These are phyloP conservation scores for Polia nebulosa DNA, from an alignment of 2,888 invertebrate species.

Conservation along the genomic window DNA sequence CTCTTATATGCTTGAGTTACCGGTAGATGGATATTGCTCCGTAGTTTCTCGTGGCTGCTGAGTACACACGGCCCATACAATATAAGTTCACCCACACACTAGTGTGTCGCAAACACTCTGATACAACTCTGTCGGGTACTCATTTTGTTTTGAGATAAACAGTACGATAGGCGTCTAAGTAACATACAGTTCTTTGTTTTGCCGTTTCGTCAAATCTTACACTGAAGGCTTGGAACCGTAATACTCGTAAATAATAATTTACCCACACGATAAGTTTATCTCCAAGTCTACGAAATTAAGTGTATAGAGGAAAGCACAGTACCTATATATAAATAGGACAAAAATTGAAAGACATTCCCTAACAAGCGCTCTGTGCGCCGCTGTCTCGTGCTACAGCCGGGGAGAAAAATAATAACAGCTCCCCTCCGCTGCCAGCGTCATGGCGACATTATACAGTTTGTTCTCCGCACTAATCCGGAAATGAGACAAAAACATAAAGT, in stretches of 20 bases:
- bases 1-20: slow-evolving; percentile 6
- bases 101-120: neutral
- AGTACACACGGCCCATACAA: neutral
- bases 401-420: neutral
- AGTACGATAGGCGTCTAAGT: too few relatives aligned
- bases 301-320: neutral
- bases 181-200: neutral
- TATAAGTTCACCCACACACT: neutral
- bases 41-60: slow-evolving; percentile 4
- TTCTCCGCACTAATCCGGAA: slow-evolving; percentile 51
- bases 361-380: too few relatives aligned
- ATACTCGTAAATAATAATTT: neutral
- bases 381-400: neutral
- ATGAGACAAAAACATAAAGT: slow-evolving; percentile 48
- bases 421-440: neutral
- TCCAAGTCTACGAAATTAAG: neutral
- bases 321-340: neutral
- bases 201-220: neutral
- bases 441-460: slow-evolving; percentile 20
- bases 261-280: neutral
- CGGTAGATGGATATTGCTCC: slow-evolving; percentile 12
- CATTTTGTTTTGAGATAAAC: neutral
- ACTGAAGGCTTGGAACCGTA: slow-evolving; percentile 2
- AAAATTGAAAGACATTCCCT: neutral
- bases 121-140: neutral